A percentile compares a stretch with the other conserved stretches of the same genome.
phyloP scores from a whole-genome alignment of 2,888 invertebrate species.

The Molanna angustata region DNA sequence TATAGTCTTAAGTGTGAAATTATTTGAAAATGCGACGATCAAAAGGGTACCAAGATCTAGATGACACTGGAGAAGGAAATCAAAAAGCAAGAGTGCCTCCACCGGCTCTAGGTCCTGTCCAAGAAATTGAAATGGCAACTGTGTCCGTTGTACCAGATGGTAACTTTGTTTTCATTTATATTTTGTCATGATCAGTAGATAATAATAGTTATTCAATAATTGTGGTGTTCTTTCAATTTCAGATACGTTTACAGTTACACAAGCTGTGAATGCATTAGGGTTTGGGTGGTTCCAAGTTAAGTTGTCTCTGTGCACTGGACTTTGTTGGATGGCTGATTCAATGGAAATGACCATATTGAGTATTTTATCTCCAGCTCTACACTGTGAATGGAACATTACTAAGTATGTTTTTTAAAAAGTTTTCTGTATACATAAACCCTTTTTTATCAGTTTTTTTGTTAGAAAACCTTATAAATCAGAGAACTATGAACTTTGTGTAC shows the following conservation, averaged over 20 bases:
- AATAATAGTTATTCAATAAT: not conserved
- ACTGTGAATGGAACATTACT: conserved; percentile 92
- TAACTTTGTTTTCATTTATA: no score
- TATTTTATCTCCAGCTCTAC: conserved; percentile 88
- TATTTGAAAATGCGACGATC: conserved; percentile 54
- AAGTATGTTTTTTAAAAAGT: conserved; percentile 43
- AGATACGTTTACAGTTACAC: conserved; percentile 85
- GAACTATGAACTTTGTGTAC: not conserved
- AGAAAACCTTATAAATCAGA: not conserved
- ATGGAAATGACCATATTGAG: conserved; percentile 98
- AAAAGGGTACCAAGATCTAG: conserved; percentile 62
- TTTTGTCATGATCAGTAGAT: no score
- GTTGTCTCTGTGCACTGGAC: conserved; percentile 77
- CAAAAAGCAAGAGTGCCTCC: conserved; percentile 48
- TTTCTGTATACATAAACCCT: conserved; percentile 3
- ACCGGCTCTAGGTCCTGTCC: conserved; percentile 46
- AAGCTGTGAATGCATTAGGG: conserved; percentile 82
- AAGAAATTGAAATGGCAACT: conserved; percentile 75
- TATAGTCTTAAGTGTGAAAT: no score
- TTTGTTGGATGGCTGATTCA: conserved; percentile 96
- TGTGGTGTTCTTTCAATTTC: conserved; percentile 36
- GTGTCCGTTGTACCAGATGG: conserved; percentile 79
- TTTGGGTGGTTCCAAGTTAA: conserved; percentile 91
- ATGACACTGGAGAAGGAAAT: conserved; percentile 44
- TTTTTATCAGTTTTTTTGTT: not conserved